A percentile compares a stretch with the other conserved stretches of the same genome.
These are phyloP conservation scores for Tetrax tetrax DNA, from an alignment of 2,113 vertebrate species.

Conservation along the genomic window DNA sequence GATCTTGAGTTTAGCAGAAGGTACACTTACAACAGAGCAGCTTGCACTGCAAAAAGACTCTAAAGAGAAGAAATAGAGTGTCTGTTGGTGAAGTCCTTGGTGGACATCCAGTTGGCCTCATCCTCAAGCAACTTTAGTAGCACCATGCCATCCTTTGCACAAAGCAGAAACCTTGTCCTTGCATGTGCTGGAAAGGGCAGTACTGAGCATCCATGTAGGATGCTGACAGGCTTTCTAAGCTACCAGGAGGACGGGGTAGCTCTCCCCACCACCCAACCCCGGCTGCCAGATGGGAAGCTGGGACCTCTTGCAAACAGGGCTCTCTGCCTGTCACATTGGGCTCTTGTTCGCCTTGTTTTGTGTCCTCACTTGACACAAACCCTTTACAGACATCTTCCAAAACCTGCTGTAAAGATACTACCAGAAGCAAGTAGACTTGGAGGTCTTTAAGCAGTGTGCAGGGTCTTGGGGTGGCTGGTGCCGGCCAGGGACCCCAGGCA, in stretches of 20 bases:
- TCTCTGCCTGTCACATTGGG: fast-evolving
- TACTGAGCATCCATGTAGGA: background rate
- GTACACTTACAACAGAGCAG: background rate
- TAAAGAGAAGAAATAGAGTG: background rate
- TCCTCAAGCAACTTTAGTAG: background rate
- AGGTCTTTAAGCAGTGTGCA: background rate
- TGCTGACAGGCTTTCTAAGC: background rate
- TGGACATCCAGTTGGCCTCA: background rate
- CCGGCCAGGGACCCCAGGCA: fast-evolving
- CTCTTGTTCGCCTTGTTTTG: background rate
- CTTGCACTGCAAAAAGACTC: background rate
- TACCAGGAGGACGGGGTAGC: background rate
- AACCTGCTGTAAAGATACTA: background rate
- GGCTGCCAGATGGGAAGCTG: fast-evolving
- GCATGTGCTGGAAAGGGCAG: background rate
- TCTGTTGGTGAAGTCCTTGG: background rate
- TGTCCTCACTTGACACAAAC: background rate
- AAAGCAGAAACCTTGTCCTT: background rate
- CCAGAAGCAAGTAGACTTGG: background rate
- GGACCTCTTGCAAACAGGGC: background rate
- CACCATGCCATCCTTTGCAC: background rate
- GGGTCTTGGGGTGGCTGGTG: background rate
- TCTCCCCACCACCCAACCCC: background rate
- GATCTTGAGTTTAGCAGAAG: background rate
- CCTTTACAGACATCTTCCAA: background rate